phyloP scores from a whole-genome alignment of 2,113 vertebrate genomes.

The Litocranius walleri region DNA sequence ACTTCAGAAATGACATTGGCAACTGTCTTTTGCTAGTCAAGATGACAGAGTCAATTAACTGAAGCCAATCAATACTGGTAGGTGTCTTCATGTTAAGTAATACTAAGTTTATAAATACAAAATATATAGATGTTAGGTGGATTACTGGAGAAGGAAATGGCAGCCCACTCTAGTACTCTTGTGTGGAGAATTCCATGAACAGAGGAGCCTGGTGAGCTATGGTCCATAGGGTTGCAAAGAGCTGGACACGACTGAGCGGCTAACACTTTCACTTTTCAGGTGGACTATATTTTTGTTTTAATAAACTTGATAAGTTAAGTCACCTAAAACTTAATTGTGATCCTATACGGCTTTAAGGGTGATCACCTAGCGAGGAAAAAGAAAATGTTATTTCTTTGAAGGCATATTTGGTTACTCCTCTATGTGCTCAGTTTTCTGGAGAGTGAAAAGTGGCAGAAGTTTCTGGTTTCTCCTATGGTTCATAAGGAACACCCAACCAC shows the following conservation, averaged over 20 bases:
- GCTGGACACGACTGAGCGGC: background rate
- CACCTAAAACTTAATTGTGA: background rate
- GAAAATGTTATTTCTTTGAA: background rate
- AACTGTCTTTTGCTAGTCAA: background rate
- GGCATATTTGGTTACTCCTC: background rate
- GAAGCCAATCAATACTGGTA: background rate
- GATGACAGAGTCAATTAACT: background rate
- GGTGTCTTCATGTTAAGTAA: background rate
- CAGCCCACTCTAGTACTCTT: background rate
- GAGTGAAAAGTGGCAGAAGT: background rate
- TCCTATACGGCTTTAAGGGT: background rate
- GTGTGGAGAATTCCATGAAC: background rate
- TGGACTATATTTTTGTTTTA: background rate
- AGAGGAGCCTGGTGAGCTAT: background rate
- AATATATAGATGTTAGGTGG: background rate
- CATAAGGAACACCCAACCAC: background rate
- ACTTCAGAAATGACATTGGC: background rate
- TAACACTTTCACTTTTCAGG: background rate
- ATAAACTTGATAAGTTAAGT: background rate
- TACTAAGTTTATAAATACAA: background rate
- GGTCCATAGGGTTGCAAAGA: background rate
- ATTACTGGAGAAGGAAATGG: background rate
- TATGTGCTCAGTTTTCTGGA: background rate
- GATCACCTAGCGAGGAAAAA: background rate
- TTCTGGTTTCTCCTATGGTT: background rate